These are phyloP conservation scores for Drosophila pseudoobscura DNA, from an alignment of 1,140 invertebrate genomes.

Conservation along the genomic window DNA sequence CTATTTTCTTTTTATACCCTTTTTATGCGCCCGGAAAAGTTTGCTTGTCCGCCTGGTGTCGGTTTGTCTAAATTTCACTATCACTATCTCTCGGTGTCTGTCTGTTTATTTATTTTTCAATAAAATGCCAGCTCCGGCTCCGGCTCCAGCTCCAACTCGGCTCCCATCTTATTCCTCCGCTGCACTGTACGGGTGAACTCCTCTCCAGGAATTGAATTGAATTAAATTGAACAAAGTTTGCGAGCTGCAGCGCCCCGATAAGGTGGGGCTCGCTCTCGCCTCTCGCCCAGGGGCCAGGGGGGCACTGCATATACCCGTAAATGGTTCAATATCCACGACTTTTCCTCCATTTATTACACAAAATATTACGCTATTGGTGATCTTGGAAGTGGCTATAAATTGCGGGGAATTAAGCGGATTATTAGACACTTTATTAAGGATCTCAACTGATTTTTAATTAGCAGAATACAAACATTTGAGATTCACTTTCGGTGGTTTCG, in stretches of 20 bases:
- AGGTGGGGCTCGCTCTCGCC: neutral
- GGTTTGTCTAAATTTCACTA: slow-evolving; percentile 65
- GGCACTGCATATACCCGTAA: slow-evolving; percentile 24
- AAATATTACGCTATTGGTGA: neutral
- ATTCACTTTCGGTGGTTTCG: too few relatives aligned
- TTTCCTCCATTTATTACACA: slow-evolving; percentile 34
- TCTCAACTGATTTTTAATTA: too few relatives aligned
- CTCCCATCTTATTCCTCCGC: slow-evolving; percentile 4
- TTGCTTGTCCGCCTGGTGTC: slow-evolving; percentile 57
- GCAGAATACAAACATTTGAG: too few relatives aligned
- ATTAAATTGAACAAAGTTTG: slow-evolving; percentile 61
- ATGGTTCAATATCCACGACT: slow-evolving; percentile 20
- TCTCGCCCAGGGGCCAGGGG: neutral
- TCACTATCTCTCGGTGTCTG: slow-evolving; percentile 19
- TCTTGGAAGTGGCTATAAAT: neutral
- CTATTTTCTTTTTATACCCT: slow-evolving; percentile 59
- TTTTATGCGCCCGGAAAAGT: slow-evolving; percentile 60
- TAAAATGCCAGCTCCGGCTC: slow-evolving; percentile 52
- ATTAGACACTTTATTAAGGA: too few relatives aligned
- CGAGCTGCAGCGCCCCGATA: slow-evolving; percentile 49
- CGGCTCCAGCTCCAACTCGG: slow-evolving; percentile 24
- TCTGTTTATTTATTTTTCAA: slow-evolving; percentile 69
- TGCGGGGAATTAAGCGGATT: neutral
- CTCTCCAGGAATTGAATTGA: slow-evolving; percentile 57
- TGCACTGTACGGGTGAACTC: slow-evolving; percentile 18